Percentiles rank a stretch among this genome's conserved stretches.
Evolutionary conservation across 2,113 vertebrate species (phyloP).

Genomic region (Amphiprion ocellaris): DNA sequence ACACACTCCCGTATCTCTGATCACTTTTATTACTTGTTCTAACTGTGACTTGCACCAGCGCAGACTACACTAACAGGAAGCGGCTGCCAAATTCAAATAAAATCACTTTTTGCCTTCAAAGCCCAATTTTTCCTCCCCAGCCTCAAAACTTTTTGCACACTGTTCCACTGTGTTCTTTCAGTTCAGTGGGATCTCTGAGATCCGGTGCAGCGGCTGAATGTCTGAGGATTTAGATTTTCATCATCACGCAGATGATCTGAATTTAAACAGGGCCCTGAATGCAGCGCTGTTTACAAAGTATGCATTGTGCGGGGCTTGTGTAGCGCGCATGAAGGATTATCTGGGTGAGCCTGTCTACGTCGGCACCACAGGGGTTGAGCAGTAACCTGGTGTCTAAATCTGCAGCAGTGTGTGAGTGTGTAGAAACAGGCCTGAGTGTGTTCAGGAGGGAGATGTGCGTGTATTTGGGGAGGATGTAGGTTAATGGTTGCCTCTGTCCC

Average conservation of each 20-base stretch:
- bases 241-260: constrained; percentile 1
- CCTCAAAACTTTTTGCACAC: constrained; percentile 24
- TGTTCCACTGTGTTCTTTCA: constrained; percentile 15
- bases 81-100: constrained; percentile 48
- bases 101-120: constrained; percentile 51
- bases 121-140: constrained; percentile 13
- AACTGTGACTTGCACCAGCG: constrained; percentile 31
- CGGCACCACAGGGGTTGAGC: neutral
- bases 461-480: constrained; percentile 71
- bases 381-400: constrained; percentile 22
- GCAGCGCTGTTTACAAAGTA: constrained; percentile 25
- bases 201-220: neutral
- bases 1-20: constrained; percentile 27
- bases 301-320: neutral
- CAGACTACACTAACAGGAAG: constrained; percentile 23
- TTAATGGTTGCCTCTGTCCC: constrained; percentile 75
- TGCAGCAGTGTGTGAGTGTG: constrained; percentile 23
- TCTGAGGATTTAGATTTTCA: constrained; percentile 24
- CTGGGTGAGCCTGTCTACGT: constrained; percentile 1
- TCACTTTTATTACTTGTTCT: constrained; percentile 48
- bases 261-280: constrained; percentile 26
- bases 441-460: constrained; percentile 24
- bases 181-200: neutral
- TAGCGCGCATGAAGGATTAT: constrained; percentile 1
- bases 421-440: constrained; percentile 1